Evolutionary conservation across 1,140 invertebrate genomes (phyloP).

Genomic region (Nautilus pompilius): DNA sequence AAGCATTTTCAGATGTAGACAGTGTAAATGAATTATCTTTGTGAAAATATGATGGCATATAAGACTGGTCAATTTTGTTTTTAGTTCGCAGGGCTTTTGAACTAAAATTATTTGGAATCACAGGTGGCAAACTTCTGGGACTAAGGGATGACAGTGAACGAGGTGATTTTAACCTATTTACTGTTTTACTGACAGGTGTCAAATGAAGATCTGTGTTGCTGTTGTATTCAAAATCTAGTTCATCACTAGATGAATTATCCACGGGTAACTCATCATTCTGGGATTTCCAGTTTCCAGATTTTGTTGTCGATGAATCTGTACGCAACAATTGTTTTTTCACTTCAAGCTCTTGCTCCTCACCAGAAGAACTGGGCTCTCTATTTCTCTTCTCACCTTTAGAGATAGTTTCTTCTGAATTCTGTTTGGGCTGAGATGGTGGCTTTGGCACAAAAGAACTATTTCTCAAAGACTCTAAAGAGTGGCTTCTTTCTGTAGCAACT

Average conservation of each 20-base stretch:
- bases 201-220: too few species aligned
- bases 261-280: too few species aligned
- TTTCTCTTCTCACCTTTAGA: slow-evolving; percentile 36
- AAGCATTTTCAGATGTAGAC: slow-evolving; percentile 25
- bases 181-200: too few species aligned
- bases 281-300: too few species aligned
- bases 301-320: too few species aligned
- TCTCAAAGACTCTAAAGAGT: slow-evolving; percentile 31
- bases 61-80: slow-evolving; percentile 30
- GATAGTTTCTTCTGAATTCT: slow-evolving; percentile 16
- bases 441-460: slow-evolving; percentile 39
- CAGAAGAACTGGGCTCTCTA: slow-evolving; percentile 30
- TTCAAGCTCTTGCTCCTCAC: slow-evolving; percentile 27
- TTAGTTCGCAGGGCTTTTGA: slow-evolving; percentile 30
- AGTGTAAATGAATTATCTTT: slow-evolving; percentile 37
- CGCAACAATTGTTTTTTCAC: slow-evolving; percentile 29
- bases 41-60: slow-evolving; percentile 23
- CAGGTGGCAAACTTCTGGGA: slow-evolving; percentile 28
- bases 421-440: slow-evolving; percentile 39
- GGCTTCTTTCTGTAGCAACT: slow-evolving; percentile 26
- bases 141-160: slow-evolving; percentile 22
- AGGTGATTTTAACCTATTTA: too few species aligned
- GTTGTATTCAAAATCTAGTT: too few species aligned
- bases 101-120: slow-evolving; percentile 24
- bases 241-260: too few species aligned